Percentiles rank a stretch among this genome's conserved stretches.
phyloP scores from a whole-genome alignment of 2,797 vertebrate species.

The Lutra lutra region DNA sequence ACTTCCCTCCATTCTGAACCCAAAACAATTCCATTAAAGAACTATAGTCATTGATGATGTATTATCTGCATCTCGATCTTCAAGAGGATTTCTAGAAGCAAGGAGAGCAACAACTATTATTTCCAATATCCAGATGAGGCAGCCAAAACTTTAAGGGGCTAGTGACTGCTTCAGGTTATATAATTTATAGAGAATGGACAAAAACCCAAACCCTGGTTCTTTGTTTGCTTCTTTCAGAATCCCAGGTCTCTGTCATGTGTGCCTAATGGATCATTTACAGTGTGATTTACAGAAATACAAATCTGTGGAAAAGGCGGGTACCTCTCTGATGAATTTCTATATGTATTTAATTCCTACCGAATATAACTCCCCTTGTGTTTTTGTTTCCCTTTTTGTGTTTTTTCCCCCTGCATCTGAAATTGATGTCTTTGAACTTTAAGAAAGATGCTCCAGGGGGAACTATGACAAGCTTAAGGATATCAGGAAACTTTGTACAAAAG shows the following conservation, averaged over 20 bases:
- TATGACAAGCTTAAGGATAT: slow-evolving; percentile 60
- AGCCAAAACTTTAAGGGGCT: background rate
- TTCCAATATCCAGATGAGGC: background rate
- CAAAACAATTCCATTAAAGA: background rate
- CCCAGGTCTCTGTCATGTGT: background rate
- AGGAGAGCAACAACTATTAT: background rate
- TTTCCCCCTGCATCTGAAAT: slow-evolving; percentile 11
- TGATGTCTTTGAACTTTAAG: slow-evolving; percentile 73
- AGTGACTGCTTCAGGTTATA: background rate
- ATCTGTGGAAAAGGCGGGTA: background rate
- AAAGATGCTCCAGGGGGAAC: slow-evolving; percentile 38
- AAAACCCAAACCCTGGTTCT: background rate
- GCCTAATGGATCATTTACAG: background rate
- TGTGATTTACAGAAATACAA: background rate
- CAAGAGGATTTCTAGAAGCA: background rate
- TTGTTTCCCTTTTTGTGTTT: background rate
- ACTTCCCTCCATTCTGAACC: background rate
- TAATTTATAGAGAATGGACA: background rate
- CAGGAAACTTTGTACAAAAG: slow-evolving; percentile 55
- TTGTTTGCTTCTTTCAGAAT: background rate
- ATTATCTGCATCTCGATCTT: background rate
- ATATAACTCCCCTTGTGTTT: background rate
- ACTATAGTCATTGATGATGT: background rate
- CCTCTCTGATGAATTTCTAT: background rate
- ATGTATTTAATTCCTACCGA: background rate